Evolutionary conservation across 2,888 invertebrate species (phyloP).

Genomic region (Lagria hirta): DNA sequence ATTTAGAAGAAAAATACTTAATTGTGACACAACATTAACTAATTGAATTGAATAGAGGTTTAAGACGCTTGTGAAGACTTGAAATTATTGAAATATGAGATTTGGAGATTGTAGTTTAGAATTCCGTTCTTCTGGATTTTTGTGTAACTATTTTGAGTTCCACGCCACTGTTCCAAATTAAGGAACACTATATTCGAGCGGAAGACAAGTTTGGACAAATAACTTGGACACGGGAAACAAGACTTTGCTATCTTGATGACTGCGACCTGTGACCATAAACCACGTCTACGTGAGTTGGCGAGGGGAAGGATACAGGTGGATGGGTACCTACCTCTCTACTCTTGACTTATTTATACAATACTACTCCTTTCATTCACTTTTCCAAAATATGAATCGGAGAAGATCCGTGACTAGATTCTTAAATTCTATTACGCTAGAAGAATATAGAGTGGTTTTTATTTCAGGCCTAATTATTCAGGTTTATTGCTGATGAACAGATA

Average conservation of each 20-base stretch:
- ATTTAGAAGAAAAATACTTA: no score
- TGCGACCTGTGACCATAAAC: slow-evolving; percentile 35
- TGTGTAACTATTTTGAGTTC: no score
- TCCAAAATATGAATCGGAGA: slow-evolving; percentile 47
- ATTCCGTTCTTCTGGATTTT: no score
- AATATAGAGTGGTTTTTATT: slow-evolving; percentile 14
- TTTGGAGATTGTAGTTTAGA: no score
- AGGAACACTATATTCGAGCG: no score
- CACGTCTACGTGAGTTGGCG: slow-evolving; percentile 31
- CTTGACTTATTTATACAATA: slow-evolving; percentile 37
- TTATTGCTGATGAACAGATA: no score
- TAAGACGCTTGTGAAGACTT: no score
- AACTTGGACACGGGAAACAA: slow-evolving; percentile 42
- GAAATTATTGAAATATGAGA: no score
- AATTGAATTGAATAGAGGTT: no score
- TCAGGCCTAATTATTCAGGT: slow-evolving; percentile 10
- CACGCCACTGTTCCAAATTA: no score
- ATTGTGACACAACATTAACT: no score
- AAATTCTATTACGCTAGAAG: slow-evolving; percentile 16
- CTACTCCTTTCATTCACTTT: slow-evolving; percentile 47
- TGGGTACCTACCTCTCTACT: slow-evolving; percentile 26
- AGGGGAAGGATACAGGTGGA: slow-evolving; percentile 18
- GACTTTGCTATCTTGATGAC: slow-evolving; percentile 38
- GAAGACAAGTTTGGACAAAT: slow-evolving; percentile 33
- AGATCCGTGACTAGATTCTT: slow-evolving; percentile 32